Conservation (phyloP, 2,113 vertebrate species). For the Lichenostomus cassidix region DNA sequence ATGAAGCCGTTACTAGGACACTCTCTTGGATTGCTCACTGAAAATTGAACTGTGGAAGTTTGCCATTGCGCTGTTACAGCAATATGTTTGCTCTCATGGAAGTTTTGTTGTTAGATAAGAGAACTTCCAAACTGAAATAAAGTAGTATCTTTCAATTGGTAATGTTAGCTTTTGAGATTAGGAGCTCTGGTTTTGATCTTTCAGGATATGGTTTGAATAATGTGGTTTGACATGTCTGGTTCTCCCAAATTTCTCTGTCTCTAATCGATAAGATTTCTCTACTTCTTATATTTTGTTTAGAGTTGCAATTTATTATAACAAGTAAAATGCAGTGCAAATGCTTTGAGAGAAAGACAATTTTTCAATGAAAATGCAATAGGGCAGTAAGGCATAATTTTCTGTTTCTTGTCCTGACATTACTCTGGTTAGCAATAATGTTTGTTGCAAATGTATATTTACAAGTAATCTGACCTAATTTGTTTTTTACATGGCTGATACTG, state of each 20-base stretch:
- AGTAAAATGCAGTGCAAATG: background rate
- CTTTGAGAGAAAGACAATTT: background rate
- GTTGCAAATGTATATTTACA: background rate
- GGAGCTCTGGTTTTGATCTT: background rate
- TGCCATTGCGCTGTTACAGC: background rate
- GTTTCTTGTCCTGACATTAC: background rate
- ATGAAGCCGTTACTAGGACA: background rate
- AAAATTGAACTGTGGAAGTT: slow-evolving; percentile 34
- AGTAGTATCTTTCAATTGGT: background rate
- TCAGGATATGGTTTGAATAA: background rate
- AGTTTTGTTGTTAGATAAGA: background rate
- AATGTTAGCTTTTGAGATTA: background rate
- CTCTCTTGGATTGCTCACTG: background rate
- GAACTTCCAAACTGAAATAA: background rate
- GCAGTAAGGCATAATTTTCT: background rate
- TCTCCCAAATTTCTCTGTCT: background rate
- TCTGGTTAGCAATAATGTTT: background rate
- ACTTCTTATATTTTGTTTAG: background rate
- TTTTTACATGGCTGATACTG: background rate
- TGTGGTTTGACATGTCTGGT: background rate
- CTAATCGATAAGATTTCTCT: background rate
- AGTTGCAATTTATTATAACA: background rate
- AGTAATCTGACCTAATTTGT: background rate
- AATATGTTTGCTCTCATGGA: background rate
- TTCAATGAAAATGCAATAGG: background rate